A percentile compares a stretch with the other conserved stretches of the same genome.
These are phyloP conservation scores for Nebria ingens DNA, from an alignment of 1,140 invertebrate species.

Conservation along the genomic window DNA sequence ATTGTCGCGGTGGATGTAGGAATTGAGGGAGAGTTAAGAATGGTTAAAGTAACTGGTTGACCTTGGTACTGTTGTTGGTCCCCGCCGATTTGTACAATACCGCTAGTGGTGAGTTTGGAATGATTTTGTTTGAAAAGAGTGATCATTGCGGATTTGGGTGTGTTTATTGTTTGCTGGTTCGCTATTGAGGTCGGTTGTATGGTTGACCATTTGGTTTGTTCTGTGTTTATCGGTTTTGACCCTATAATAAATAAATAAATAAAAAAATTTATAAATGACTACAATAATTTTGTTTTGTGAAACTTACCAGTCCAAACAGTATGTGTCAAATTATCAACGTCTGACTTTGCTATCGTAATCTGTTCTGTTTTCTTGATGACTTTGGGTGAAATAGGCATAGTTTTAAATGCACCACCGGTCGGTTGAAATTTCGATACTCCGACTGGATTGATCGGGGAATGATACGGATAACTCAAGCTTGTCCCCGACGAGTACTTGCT, in stretches of 20 bases:
- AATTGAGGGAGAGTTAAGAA: conserved; percentile 16
- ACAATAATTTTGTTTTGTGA: background rate
- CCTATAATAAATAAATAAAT: background rate
- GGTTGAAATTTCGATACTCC: conserved; percentile 76
- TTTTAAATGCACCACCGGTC: conserved; percentile 78
- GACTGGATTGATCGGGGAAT: conserved; percentile 62
- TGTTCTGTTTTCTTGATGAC: conserved; percentile 19
- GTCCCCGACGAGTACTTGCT: conserved; percentile 28
- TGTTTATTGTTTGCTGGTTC: background rate
- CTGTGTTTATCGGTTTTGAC: background rate
- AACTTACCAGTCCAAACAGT: background rate
- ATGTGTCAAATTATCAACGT: background rate
- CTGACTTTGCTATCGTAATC: background rate
- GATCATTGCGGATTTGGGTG: conserved; percentile 6
- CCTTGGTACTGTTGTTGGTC: background rate
- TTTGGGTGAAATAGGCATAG: conserved; percentile 62
- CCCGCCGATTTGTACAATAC: background rate
- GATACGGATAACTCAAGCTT: conserved; percentile 45
- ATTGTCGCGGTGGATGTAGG: conserved; percentile 11
- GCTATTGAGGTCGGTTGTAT: background rate
- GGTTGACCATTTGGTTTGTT: background rate
- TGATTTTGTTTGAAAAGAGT: background rate
- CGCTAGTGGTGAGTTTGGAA: background rate
- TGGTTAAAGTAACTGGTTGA: conserved; percentile 19
- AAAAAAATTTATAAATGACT: background rate